Evolutionary conservation across 1,140 invertebrate genomes (phyloP).

Genomic region (Steinernema feltiae): DNA sequence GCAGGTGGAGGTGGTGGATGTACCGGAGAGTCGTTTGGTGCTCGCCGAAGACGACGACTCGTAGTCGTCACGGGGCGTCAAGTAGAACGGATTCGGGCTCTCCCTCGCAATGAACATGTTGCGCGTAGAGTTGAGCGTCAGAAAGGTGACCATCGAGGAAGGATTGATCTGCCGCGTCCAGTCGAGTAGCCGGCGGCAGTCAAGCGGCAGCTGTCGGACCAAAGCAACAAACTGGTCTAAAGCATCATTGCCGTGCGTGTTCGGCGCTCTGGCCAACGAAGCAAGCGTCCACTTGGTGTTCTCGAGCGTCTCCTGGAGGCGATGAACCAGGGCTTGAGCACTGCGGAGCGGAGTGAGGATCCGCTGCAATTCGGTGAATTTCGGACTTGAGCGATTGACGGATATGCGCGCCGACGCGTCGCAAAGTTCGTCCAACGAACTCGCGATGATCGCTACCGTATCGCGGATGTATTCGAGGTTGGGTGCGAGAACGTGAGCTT

Average conservation of each 20-base stretch:
- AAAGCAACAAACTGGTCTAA: conserved; percentile 78
- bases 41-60: conserved; percentile 10
- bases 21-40: not conserved
- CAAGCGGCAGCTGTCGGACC: conserved; percentile 75
- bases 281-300: conserved; percentile 72
- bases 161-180: conserved; percentile 82
- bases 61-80: conserved; percentile 39
- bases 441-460: conserved; percentile 17
- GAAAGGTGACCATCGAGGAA: conserved; percentile 64
- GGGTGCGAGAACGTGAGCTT: conserved; percentile 17
- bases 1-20: not conserved
- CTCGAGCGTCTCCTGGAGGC: conserved; percentile 64
- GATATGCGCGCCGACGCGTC: conserved; percentile 22
- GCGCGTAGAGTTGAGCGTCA: conserved; percentile 26
- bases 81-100: conserved; percentile 45
- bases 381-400: conserved; percentile 28
- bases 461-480: conserved; percentile 22
- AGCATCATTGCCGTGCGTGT: conserved; percentile 65
- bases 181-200: conserved; percentile 76
- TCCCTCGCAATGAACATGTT: conserved; percentile 45
- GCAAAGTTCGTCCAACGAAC: conserved; percentile 25
- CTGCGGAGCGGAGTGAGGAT: conserved; percentile 16
- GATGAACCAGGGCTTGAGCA: not conserved
- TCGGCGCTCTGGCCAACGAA: conserved; percentile 62
- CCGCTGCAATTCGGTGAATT: conserved; percentile 18